A percentile compares a stretch with the other conserved stretches of the same genome.
phyloP scores from a whole-genome alignment of 2,888 invertebrate species.

The Frankliniella intonsa region DNA sequence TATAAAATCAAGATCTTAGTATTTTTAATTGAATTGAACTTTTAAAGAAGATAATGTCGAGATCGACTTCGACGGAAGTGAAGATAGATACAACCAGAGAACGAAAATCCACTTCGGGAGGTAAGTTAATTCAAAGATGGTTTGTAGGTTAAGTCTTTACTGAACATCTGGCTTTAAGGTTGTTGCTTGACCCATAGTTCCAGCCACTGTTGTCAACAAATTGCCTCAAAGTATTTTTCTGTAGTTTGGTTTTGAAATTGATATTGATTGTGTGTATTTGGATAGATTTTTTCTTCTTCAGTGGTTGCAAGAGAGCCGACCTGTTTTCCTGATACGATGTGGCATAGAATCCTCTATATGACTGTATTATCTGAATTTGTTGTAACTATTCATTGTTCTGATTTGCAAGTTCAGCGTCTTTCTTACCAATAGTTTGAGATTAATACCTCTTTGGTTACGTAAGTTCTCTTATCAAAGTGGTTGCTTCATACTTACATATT shows the following conservation, averaged over 20 bases:
- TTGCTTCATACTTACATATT: no score
- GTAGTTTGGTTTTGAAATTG: no score
- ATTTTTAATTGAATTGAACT: background rate
- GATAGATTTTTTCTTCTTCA: no score
- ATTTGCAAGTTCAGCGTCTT: no score
- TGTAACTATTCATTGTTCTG: background rate
- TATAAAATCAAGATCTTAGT: slow-evolving; percentile 16
- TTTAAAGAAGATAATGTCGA: slow-evolving; percentile 7
- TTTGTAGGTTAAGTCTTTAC: background rate
- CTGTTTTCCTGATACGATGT: background rate
- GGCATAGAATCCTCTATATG: background rate
- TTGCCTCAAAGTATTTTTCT: no score
- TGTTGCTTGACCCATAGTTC: background rate
- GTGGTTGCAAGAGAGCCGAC: background rate
- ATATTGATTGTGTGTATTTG: no score
- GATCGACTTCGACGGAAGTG: background rate
- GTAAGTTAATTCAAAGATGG: background rate
- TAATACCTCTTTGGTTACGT: no score
- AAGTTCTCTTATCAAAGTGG: no score
- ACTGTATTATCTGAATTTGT: background rate
- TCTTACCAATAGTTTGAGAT: no score
- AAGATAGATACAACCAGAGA: background rate
- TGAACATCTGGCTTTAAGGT: background rate
- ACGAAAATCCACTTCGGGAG: background rate
- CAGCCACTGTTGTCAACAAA: no score